These are phyloP conservation scores for Stomatorhinus walkeri DNA, from an alignment of 2,797 vertebrate species.

Conservation along the genomic window DNA sequence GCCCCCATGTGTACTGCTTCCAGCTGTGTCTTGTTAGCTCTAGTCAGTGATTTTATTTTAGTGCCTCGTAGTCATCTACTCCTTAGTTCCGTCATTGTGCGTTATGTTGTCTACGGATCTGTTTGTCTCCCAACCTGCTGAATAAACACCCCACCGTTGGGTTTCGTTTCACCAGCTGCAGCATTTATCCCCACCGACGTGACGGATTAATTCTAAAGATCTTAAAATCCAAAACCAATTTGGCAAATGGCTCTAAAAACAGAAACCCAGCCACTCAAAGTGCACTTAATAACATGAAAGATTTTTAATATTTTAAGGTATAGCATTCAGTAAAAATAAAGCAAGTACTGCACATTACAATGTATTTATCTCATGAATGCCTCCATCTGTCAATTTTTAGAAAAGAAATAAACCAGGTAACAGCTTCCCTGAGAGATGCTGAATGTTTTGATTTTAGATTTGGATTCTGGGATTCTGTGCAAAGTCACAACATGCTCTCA, in stretches of 20 bases:
- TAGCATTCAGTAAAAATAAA: not conserved
- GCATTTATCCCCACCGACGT: not conserved
- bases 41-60: not conserved
- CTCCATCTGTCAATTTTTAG: not conserved
- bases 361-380: not conserved
- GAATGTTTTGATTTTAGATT: not conserved
- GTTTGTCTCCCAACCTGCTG: not conserved
- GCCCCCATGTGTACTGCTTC: not conserved
- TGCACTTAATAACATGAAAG: not conserved
- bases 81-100: not conserved
- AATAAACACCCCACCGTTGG: not conserved
- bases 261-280: not conserved
- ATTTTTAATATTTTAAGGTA: not conserved
- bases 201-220: not conserved
- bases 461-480: not conserved
- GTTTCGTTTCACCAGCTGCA: not conserved
- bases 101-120: not conserved
- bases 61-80: not conserved
- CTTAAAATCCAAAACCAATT: not conserved
- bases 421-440: not conserved
- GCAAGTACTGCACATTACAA: not conserved
- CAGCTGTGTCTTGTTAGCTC: not conserved
- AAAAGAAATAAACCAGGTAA: not conserved
- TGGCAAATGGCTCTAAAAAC: not conserved
- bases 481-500: not conserved